These are phyloP conservation scores for Ophiothrix spiculata DNA, from an alignment of 35 echinoderm and acorn worm genomes.

Conservation along the genomic window DNA sequence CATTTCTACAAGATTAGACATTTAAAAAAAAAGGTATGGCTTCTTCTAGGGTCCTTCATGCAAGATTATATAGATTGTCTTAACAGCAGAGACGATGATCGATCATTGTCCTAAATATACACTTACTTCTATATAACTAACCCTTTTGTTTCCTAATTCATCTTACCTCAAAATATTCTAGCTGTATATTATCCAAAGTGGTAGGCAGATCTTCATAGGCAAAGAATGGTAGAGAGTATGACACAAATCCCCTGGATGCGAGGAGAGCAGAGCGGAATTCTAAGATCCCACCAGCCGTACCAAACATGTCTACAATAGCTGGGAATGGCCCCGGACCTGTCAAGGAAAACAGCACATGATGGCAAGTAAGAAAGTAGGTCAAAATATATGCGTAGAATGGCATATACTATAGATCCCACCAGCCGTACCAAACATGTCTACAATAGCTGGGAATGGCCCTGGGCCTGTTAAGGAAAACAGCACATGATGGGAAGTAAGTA, in stretches of 20 bases:
- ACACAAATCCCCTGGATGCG: conserved; percentile 30
- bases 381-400: too few relatives aligned
- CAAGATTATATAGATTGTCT: too few relatives aligned
- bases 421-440: conserved; percentile 48
- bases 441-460: conserved; percentile 48
- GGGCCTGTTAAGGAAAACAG: conserved; percentile 21
- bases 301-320: conserved; percentile 43
- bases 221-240: conserved; percentile 20
- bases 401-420: conserved; percentile 47
- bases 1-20: too few relatives aligned
- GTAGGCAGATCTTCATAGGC: conserved; percentile 37
- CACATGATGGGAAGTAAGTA: not conserved
- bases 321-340: conserved; percentile 59
- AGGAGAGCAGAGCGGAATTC: conserved; percentile 28
- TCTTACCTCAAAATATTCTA: conserved; percentile 69
- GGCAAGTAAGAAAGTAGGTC: not conserved
- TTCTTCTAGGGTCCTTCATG: too few relatives aligned
- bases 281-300: conserved; percentile 37
- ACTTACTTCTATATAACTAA: too few relatives aligned
- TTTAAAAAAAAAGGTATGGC: too few relatives aligned
- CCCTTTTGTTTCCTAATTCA: too few relatives aligned
- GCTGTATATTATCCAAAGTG: not conserved
- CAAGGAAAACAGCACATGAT: not conserved
- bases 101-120: too few relatives aligned
- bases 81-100: too few relatives aligned